Evolutionary conservation across 2,113 vertebrate genomes (phyloP).

Genomic region (Hyaena hyaena): DNA sequence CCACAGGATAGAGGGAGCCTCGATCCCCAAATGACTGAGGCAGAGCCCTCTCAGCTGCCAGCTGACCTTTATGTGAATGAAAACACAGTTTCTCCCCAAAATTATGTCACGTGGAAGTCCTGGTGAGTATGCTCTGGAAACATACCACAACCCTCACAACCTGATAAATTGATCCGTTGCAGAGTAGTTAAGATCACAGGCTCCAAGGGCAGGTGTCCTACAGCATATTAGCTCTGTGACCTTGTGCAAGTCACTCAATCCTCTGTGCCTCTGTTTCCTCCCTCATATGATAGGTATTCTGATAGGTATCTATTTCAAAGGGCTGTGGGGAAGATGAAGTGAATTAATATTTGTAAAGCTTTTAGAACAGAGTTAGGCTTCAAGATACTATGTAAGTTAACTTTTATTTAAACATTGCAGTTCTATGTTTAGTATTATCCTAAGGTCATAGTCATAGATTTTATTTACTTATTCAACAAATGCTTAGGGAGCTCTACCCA

Average conservation of each 20-base stretch:
- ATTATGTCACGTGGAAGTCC: background rate
- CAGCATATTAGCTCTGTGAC: background rate
- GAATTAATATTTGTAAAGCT: background rate
- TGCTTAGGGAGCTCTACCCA: background rate
- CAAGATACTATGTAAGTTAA: background rate
- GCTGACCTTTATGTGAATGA: background rate
- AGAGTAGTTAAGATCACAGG: background rate
- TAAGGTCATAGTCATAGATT: background rate
- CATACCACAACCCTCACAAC: background rate
- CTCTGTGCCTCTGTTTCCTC: background rate
- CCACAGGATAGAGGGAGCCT: background rate
- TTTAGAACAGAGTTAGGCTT: background rate
- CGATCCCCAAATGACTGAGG: background rate
- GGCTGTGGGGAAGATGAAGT: background rate
- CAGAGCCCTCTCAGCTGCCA: background rate
- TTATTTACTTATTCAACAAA: background rate
- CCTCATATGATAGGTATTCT: background rate
- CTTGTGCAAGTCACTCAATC: background rate
- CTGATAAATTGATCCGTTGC: background rate
- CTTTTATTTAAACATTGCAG: background rate
- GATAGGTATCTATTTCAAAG: background rate
- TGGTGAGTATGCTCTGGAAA: background rate
- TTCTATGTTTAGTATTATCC: background rate
- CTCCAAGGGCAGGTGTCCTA: background rate
- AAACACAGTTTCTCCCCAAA: no score